These are phyloP conservation scores for Geococcyx californianus DNA, from an alignment of 2,113 vertebrate species.

Conservation along the genomic window DNA sequence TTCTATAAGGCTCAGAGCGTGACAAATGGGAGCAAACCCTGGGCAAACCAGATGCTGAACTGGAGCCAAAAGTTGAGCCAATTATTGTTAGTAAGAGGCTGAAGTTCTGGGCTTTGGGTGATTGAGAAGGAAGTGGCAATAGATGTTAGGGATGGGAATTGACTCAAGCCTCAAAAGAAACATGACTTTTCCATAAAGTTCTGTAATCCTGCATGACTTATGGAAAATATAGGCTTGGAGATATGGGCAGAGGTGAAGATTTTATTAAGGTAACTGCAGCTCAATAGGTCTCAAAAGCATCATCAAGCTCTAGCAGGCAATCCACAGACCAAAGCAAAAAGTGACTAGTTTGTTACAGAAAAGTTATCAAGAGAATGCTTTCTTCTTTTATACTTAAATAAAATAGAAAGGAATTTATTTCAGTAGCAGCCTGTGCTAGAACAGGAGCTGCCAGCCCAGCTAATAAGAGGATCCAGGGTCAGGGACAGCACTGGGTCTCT, in stretches of 20 bases:
- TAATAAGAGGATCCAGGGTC: neutral
- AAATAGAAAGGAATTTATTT: neutral
- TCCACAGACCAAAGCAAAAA: neutral
- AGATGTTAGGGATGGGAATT: neutral
- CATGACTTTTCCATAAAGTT: neutral
- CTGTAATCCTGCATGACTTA: neutral
- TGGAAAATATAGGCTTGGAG: neutral
- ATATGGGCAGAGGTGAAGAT: constrained; percentile 17
- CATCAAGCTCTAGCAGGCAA: neutral
- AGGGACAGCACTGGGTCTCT: neutral
- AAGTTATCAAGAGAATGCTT: neutral
- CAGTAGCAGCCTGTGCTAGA: neutral
- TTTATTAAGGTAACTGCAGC: constrained; percentile 4
- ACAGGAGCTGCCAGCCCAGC: neutral
- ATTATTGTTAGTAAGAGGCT: neutral
- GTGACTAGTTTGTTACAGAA: neutral
- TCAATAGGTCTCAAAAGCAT: constrained; percentile 4
- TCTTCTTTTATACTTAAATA: neutral
- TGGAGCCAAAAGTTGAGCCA: neutral
- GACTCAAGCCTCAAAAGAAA: neutral
- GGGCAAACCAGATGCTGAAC: neutral
- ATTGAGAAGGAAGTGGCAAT: neutral
- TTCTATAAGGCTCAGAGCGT: neutral
- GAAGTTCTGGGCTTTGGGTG: neutral
- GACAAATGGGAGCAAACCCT: neutral